Base-by-base conservation (phyloP, 2,113 vertebrate genomes). In the Charina bottae region DNA sequence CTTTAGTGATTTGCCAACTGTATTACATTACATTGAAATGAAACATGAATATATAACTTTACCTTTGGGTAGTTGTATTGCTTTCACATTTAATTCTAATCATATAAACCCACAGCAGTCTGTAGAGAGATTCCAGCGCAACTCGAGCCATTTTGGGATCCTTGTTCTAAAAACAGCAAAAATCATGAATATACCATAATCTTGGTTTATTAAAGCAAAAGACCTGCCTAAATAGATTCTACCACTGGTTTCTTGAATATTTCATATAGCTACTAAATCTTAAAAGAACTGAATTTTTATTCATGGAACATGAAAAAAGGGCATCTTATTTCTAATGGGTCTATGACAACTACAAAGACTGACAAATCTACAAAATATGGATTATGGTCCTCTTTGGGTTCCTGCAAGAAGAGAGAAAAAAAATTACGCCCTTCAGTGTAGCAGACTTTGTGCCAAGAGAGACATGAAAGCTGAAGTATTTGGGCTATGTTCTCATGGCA, bases 61-160 rank as follows among this genome's bases (percentile, higher is more conserved):
- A 99, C 99, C 99, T 99, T 96, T 99, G 99, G 85, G 99, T 99
- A 93, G 98, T 98, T 13, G 99, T 99, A 97, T 99, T 99, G 97
- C 99, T 99, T 97, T 99, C 99, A 97, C 99, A 99, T 98, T 99
- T 99, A 96, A 99, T 99, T 94, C 99, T 98, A 95, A 99, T 99
- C 99, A 99, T 99, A 97, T 99, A 99, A 95, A 99, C 99, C 99
- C 99, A 99, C 26, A 99, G 98, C 93, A 99, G 97, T 96, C 99
- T 98, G 97, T 99, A 99, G 42, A 99, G 97, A 26, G 99, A 99
- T 97, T 99, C 99, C 92, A 99, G 97, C 88, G 99, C 99, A 96
- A 99, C 99, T n/a, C 99, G 98, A 24, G 99, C 99, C 99, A 99
- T 99, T 98, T 99, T 99, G 46, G 98, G 99, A 94, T 99, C 99